These are phyloP conservation scores for Thumatha senex DNA, from an alignment of 2,888 invertebrate species.

Conservation along the genomic window DNA sequence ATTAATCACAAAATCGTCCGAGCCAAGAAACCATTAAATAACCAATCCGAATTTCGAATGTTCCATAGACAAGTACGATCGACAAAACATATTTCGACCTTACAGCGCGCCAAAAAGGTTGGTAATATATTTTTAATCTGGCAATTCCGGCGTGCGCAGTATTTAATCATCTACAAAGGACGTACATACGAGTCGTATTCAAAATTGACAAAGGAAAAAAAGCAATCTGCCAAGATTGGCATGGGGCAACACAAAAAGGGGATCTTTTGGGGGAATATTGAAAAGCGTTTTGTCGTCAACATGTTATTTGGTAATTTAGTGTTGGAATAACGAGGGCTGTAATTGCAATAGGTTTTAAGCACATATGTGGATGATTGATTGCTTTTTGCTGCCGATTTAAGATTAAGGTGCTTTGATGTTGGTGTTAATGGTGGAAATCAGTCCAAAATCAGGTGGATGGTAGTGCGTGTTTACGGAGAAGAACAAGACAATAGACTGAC, in stretches of 20 bases:
- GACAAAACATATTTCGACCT: slow-evolving; percentile 29
- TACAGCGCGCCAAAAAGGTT: slow-evolving; percentile 43
- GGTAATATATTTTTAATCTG: slow-evolving; percentile 41
- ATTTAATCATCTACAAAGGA: slow-evolving; percentile 81
- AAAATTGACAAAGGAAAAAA: slow-evolving; percentile 82
- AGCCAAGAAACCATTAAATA: slow-evolving; percentile 81
- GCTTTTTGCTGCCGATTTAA: slow-evolving; percentile 53
- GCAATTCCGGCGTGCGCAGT: slow-evolving; percentile 53
- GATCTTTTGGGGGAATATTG: slow-evolving; percentile 61
- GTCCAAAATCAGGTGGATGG: background rate
- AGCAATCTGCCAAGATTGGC: slow-evolving; percentile 82
- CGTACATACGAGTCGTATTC: slow-evolving; percentile 75
- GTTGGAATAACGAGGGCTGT: slow-evolving; percentile 75
- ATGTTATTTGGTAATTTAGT: slow-evolving; percentile 83
- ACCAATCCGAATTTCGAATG: slow-evolving; percentile 68
- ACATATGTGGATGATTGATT: slow-evolving; percentile 71
- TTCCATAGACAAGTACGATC: slow-evolving; percentile 26
- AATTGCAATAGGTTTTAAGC: slow-evolving; percentile 70
- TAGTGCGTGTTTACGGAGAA: too few species aligned
- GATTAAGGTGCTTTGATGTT: slow-evolving; percentile 30
- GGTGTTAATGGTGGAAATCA: slow-evolving; percentile 27
- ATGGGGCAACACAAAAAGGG: slow-evolving; percentile 59
- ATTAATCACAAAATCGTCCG: slow-evolving; percentile 74
- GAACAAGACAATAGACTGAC: too few species aligned
- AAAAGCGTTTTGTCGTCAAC: slow-evolving; percentile 81